A percentile compares a stretch with the other conserved stretches of the same genome.
Conservation (phyloP, 2,797 vertebrate genomes). For the Sibirionetta formosa region DNA sequence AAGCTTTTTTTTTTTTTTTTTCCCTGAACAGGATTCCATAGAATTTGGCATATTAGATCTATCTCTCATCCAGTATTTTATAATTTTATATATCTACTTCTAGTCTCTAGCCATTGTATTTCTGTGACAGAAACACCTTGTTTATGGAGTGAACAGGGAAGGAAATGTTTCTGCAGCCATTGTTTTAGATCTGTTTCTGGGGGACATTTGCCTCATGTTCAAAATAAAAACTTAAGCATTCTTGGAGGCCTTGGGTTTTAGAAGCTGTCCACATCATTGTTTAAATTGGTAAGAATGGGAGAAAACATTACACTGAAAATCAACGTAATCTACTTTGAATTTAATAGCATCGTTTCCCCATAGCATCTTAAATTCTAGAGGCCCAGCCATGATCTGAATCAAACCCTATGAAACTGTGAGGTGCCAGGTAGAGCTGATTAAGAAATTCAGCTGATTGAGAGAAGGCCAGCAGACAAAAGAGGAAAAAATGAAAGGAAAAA, state of each 20-base stretch:
- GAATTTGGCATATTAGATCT: not conserved
- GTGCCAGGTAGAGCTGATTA: slow-evolving; percentile 10
- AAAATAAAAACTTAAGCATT: not conserved
- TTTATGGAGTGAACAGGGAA: not conserved
- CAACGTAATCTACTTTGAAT: not conserved
- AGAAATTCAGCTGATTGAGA: slow-evolving; percentile 44
- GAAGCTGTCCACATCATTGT: not conserved
- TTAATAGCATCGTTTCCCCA: not conserved
- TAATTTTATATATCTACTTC: not conserved
- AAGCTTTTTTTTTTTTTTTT: not conserved
- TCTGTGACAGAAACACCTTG: not conserved
- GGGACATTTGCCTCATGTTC: not conserved
- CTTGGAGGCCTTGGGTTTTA: not conserved
- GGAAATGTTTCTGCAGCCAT: not conserved
- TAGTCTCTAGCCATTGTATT: not conserved
- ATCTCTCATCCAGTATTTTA: not conserved
- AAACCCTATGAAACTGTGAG: not conserved
- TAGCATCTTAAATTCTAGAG: not conserved
- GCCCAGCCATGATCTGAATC: not conserved
- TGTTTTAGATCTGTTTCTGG: not conserved
- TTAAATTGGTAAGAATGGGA: not conserved
- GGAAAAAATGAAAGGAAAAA: not conserved
- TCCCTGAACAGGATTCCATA: not conserved
- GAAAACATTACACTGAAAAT: not conserved
- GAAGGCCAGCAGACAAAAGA: slow-evolving; percentile 9